These are phyloP conservation scores for Gallinago jamesoni DNA, from an alignment of 2,113 vertebrate species.

Conservation along the genomic window DNA sequence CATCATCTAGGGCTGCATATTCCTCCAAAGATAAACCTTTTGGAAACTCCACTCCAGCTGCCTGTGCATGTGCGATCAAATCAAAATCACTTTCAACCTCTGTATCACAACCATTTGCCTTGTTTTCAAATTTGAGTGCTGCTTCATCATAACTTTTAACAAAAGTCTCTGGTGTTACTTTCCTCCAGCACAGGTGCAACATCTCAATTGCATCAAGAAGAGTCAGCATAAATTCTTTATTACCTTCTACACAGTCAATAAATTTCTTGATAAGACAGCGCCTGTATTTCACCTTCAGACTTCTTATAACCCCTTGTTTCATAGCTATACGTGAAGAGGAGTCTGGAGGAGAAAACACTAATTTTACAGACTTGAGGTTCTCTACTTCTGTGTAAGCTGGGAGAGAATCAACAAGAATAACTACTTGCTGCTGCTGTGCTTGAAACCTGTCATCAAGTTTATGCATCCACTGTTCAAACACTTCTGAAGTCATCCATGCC, in stretches of 20 bases:
- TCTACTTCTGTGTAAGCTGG: conserved; percentile 68
- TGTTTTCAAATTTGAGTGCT: conserved; percentile 54
- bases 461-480: conserved; percentile 73
- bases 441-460: conserved; percentile 73
- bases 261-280: conserved; percentile 67
- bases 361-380: conserved; percentile 62
- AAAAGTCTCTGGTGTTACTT: conserved; percentile 49
- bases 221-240: conserved; percentile 68
- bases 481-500: conserved; percentile 59
- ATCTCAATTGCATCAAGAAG: conserved; percentile 70
- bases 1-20: conserved; percentile 68
- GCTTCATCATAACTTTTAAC: conserved; percentile 49
- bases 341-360: conserved; percentile 64
- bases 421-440: conserved; percentile 59
- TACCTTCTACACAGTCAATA: conserved; percentile 66
- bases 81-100: conserved; percentile 29
- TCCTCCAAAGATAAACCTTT: conserved; percentile 67
- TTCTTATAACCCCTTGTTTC: conserved; percentile 67
- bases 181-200: conserved; percentile 69
- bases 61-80: conserved; percentile 43
- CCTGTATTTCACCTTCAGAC: conserved; percentile 75
- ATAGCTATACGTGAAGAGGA: conserved; percentile 25
- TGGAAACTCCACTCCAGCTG: conserved; percentile 70
- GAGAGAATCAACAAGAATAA: conserved; percentile 65
- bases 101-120: not conserved